Base-by-base conservation (phyloP, 2,113 vertebrate genomes). In the Telmatochromis sp. region DNA sequence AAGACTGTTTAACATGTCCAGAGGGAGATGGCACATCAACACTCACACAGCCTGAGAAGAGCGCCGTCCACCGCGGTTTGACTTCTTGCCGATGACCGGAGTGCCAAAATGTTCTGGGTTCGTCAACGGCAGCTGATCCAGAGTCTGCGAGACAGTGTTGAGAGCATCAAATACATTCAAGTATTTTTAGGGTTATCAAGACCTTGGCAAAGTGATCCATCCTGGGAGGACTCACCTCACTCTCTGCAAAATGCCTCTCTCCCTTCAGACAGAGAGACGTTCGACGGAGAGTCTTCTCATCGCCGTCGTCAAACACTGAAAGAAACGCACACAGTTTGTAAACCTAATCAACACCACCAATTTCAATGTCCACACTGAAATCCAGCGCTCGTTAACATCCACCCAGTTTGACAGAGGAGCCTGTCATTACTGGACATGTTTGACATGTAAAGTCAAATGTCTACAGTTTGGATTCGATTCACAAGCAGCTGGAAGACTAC, bases 51-150 rank as follows among this genome's bases (percentile, higher is more conserved):
- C 98, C 95, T 99, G 98, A 51, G 98, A 99, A 0, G 98, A 98
- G 9, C 99, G 96, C 68, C 99, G 97, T 37, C 99, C 98, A 53
- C 94, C 94, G 0, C 99, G 96, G 81, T 99, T 99, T 0, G 97
- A 97, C 95, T 99, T 99, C 95, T 99, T 99, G 47, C 98, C 98
- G 91, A 99, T 99, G 92, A 99, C 99, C 35, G 99, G 99, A 19
- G 99, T 99, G 87, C 98, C 98, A 91, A 99, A 99, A 94, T 99
- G 99, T 93, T 99, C 99, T 9, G 99, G 99, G 91, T 99, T 99
- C 5, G 99, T 99, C 89, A 99, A 91, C 33, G 99, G 99, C 91
- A 99, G 97, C 89, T 99, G 99, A 95, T 99, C 98, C 95, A 99
- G 94, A 1, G 99, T 99, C 99, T 99, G 88, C 3, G 7, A 6